Conservation (phyloP, 2,113 vertebrate species). For the Triplophysa siluroides region DNA sequence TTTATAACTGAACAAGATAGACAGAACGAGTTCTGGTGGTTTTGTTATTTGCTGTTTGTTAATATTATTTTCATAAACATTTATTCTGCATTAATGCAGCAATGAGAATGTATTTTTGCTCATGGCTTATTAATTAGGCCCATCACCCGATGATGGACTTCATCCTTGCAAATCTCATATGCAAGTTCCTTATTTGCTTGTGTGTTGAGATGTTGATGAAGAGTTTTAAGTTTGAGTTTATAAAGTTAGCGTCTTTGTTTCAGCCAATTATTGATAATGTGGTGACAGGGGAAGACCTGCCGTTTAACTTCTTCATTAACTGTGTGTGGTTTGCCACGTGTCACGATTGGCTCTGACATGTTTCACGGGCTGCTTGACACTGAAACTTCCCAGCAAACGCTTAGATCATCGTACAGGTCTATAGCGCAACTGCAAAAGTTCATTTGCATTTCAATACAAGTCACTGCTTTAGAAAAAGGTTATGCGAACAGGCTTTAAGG, state of each 20-base stretch:
- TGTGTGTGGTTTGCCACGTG: constrained; percentile 61
- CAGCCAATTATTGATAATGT: neutral
- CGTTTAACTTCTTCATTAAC: constrained; percentile 56
- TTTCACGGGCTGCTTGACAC: neutral
- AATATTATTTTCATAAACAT: too few relatives aligned
- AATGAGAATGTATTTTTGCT: too few relatives aligned
- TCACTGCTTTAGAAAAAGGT: constrained; percentile 16
- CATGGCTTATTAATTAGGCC: too few relatives aligned
- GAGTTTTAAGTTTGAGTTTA: neutral
- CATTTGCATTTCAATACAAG: constrained; percentile 35
- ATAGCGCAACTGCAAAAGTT: constrained; percentile 14
- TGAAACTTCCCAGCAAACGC: constrained; percentile 41
- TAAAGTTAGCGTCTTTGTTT: neutral
- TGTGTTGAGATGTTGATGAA: neutral
- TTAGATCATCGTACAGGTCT: neutral
- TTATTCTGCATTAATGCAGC: too few relatives aligned
- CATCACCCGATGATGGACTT: neutral
- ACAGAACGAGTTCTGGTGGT: too few relatives aligned
- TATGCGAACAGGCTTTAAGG: neutral
- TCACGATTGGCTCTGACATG: constrained; percentile 7
- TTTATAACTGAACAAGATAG: too few relatives aligned
- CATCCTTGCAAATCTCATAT: neutral
- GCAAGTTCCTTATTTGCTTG: neutral
- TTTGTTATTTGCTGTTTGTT: too few relatives aligned
- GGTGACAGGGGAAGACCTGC: constrained; percentile 15